A percentile compares a stretch with the other conserved stretches of the same genome.
Evolutionary conservation across 2,113 vertebrate species (phyloP).

Genomic region (Orthonyx spaldingii): DNA sequence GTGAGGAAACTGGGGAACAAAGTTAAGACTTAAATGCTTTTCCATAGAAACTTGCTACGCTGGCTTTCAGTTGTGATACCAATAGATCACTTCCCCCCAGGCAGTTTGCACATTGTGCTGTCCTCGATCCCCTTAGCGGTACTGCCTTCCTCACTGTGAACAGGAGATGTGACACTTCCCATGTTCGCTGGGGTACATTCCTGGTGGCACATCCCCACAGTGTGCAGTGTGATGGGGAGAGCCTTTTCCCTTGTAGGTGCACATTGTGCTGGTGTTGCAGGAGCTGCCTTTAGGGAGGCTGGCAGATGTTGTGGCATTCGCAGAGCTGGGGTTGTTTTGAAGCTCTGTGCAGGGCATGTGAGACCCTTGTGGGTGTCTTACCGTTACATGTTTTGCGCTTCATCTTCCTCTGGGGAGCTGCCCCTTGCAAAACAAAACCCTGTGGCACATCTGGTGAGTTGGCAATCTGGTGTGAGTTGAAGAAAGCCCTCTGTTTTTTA

Average conservation of each 20-base stretch:
- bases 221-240: not conserved
- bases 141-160: rapidly evolving
- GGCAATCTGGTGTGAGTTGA: not conserved
- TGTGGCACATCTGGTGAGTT: rapidly evolving
- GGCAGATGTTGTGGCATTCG: not conserved
- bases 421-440: not conserved
- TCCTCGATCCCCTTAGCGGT: not conserved
- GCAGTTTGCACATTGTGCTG: rapidly evolving
- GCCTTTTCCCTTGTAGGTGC: not conserved
- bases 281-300: not conserved
- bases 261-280: rapidly evolving
- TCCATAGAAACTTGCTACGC: not conserved
- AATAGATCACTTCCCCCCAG: not conserved
- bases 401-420: not conserved
- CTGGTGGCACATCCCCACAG: not conserved
- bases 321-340: not conserved
- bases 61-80: not conserved
- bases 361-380: not conserved
- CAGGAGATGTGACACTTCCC: not conserved
- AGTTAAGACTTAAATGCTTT: not conserved
- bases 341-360: not conserved
- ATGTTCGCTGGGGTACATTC: rapidly evolving
- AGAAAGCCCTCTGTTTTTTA: not conserved
- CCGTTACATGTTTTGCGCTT: not conserved
- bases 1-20: not conserved